Conservation (phyloP, 1,140 invertebrate species). For the Bombus sibiricus region DNA sequence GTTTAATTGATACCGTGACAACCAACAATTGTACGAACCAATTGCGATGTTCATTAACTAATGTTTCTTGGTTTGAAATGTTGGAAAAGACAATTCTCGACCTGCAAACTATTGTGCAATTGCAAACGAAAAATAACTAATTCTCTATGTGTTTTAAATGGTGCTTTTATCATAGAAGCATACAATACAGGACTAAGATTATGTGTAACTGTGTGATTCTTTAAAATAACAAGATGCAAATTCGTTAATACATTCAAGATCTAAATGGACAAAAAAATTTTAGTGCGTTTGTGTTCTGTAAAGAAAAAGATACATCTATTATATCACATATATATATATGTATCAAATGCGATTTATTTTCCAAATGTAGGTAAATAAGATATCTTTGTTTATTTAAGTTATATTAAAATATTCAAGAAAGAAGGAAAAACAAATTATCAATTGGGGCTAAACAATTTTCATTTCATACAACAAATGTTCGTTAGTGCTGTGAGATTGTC, state of each 20-base stretch:
- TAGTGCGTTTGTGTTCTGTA: slow-evolving; percentile 60
- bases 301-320: slow-evolving; percentile 47
- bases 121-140: slow-evolving; percentile 77
- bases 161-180: slow-evolving; percentile 41
- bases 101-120: slow-evolving; percentile 79
- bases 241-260: slow-evolving; percentile 49
- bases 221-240: slow-evolving; percentile 36
- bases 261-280: slow-evolving; percentile 47
- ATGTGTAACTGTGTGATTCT: slow-evolving; percentile 54
- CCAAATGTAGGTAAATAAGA: slow-evolving; percentile 55
- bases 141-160: slow-evolving; percentile 48
- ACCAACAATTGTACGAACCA: slow-evolving; percentile 74
- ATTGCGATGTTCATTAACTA: slow-evolving; percentile 73
- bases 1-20: slow-evolving; percentile 52
- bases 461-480: slow-evolving; percentile 53
- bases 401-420: slow-evolving; percentile 25
- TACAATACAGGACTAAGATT: slow-evolving; percentile 53
- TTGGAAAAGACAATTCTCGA: slow-evolving; percentile 80
- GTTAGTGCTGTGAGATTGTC: slow-evolving; percentile 68
- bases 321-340: slow-evolving; percentile 35
- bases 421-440: slow-evolving; percentile 18
- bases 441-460: slow-evolving; percentile 51
- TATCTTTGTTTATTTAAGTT: slow-evolving; percentile 59
- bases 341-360: slow-evolving; percentile 62
- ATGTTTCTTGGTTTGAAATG: slow-evolving; percentile 80